phyloP scores from a whole-genome alignment of 2,113 vertebrate species.

The Brachyistius frenatus region DNA sequence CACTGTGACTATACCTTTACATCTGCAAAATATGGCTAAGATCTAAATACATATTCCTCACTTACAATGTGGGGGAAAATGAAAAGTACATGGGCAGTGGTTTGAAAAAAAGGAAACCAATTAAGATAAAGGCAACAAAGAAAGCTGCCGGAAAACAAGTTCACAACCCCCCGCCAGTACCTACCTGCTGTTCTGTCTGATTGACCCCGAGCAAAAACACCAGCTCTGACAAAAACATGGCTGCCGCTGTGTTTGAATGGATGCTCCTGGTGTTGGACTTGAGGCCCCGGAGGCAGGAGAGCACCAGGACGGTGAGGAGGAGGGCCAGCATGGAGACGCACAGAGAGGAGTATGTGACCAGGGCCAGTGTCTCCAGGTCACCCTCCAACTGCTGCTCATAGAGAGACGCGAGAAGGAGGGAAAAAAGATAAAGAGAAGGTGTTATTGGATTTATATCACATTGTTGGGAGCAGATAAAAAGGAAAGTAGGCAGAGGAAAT shows the following conservation, averaged over 20 bases:
- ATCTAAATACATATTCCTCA: no score
- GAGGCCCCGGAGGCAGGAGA: slow-evolving; percentile 93
- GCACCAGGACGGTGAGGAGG: slow-evolving; percentile 90
- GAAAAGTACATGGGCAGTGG: no score
- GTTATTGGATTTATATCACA: slow-evolving; percentile 5
- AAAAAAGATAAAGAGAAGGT: not conserved
- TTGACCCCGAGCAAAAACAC: slow-evolving; percentile 95
- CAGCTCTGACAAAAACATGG: slow-evolving; percentile 94
- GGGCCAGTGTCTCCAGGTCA: slow-evolving; percentile 93
- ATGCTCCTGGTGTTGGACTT: slow-evolving; percentile 97
- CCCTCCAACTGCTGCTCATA: slow-evolving; percentile 91
- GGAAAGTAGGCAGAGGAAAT: not conserved
- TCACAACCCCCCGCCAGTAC: not conserved
- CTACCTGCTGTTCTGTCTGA: slow-evolving; percentile 96
- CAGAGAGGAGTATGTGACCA: slow-evolving; percentile 93
- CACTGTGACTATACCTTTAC: no score
- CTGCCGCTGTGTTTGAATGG: slow-evolving; percentile 92
- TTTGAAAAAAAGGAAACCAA: no score
- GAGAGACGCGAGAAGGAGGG: not conserved
- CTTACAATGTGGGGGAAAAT: no score
- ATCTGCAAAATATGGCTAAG: no score
- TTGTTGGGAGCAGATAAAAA: not conserved
- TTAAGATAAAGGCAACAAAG: no score
- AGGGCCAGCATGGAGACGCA: slow-evolving; percentile 91
- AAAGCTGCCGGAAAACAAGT: not conserved